A percentile compares a stretch with the other conserved stretches of the same genome.
Conservation (phyloP, 2,113 vertebrate genomes). For the Sterrhoptilus dennistouni region DNA sequence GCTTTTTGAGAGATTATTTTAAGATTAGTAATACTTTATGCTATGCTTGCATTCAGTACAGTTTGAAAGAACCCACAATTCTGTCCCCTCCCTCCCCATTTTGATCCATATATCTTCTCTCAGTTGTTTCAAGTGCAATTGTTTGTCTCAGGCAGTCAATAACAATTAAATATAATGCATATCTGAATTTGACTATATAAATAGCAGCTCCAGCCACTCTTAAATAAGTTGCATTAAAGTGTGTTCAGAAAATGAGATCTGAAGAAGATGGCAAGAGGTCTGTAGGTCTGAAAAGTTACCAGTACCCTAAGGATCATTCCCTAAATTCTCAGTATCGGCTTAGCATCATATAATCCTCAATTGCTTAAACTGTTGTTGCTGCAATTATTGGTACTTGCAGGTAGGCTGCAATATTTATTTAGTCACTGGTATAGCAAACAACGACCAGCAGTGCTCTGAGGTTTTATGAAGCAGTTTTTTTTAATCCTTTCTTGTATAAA, state of each 20-base stretch:
- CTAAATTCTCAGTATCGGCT: background rate
- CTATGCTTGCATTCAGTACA: background rate
- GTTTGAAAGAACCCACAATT: background rate
- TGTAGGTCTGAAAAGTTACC: background rate
- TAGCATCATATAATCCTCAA: background rate
- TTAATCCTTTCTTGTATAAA: background rate
- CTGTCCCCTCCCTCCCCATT: background rate
- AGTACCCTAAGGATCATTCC: background rate
- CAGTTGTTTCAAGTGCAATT: constrained; percentile 41
- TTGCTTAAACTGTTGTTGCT: background rate
- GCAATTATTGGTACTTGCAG: background rate
- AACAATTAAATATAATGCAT: background rate
- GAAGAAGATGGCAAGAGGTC: background rate
- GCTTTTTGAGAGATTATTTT: background rate
- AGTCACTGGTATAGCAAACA: background rate
- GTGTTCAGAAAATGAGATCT: background rate
- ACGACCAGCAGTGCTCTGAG: background rate
- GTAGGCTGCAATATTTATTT: background rate
- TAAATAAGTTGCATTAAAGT: background rate
- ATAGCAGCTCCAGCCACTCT: background rate
- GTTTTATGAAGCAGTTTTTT: background rate
- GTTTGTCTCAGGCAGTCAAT: background rate
- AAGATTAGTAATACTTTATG: constrained; percentile 17
- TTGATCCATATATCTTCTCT: background rate
- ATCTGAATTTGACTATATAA: background rate